Conservation (phyloP, 1,140 invertebrate genomes). For the Panonychus citri region DNA sequence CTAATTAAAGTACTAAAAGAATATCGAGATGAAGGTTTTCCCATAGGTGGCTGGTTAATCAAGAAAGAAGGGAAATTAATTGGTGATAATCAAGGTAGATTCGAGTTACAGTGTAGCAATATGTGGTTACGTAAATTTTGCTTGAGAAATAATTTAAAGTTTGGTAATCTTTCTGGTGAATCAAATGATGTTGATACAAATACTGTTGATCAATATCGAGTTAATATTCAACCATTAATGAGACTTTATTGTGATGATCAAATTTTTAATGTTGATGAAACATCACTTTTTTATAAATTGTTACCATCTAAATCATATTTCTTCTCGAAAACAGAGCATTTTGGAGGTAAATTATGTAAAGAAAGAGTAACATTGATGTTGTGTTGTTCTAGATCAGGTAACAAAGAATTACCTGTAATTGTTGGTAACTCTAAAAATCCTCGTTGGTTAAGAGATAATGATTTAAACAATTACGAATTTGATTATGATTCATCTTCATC, state of each 20-base stretch:
- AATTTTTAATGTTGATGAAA: constrained; percentile 28
- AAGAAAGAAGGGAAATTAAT: background rate
- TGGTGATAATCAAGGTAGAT: background rate
- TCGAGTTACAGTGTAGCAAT: background rate
- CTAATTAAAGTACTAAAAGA: no score
- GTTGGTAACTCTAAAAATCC: background rate
- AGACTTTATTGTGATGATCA: background rate
- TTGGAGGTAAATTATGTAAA: background rate
- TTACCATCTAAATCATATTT: constrained; percentile 22
- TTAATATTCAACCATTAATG: background rate
- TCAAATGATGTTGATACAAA: background rate
- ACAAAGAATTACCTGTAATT: background rate
- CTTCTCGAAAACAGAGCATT: constrained; percentile 7
- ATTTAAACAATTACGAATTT: background rate
- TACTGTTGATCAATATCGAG: background rate
- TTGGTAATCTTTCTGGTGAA: background rate
- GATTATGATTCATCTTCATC: background rate
- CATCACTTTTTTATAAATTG: constrained; percentile 25
- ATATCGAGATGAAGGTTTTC: no score
- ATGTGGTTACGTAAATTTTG: background rate
- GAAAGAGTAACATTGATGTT: background rate
- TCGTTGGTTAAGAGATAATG: background rate
- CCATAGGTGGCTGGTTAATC: no score
- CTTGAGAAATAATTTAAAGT: background rate
- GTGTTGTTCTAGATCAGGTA: background rate